Base-by-base conservation (phyloP, 2,797 vertebrate genomes). In the Macrochelys suwanniensis region DNA sequence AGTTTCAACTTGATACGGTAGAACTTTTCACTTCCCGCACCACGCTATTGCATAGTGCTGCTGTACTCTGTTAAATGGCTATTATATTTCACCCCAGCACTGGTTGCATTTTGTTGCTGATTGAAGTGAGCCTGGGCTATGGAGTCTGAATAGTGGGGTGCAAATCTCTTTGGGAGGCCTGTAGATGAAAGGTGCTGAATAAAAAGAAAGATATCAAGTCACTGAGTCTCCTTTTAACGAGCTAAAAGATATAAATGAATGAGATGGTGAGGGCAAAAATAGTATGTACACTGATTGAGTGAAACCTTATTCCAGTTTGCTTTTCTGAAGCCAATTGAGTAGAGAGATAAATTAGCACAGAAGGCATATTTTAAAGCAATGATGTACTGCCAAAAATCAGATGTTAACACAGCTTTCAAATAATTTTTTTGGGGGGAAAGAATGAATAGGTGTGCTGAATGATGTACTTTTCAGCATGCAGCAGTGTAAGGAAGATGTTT, bases 381-480 rank as follows among this genome's bases (percentile, higher is more conserved):
- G 91, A 93, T 96, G 90, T 94, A 95, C 92, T 94, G 93, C 91
- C 94, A 97, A 95, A 96, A 97, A 96, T 96, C 95, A 97, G 96
- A 96, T 92, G 11, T 57, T 57, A 28, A 28, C 28, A 26, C 10
- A 5, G 26, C 56, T 57, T 57, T 57, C 56, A 57, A 57, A 33
- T 28, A 59, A 28, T 13, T 59, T 59, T 31, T 6, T 47, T 6
- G 5, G 5, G 5, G 5, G 26, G 12, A 57, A 56, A 57, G 57
- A 59, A 31, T 59, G 28, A 59, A 59, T 31, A 31, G 28, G 57
- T 31, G 28, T 31, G 28, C 28, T 31, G 28, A 31, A 59, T 31
- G 11, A 59, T 13, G 57, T 13, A 31, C 28, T 59, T 31, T 15
- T 59, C 11, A 59, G 12, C 57, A 59, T 59, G 28, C 57, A 59